These are phyloP conservation scores for Ochropleura leucogaster DNA, from an alignment of 2,888 invertebrate genomes.

Conservation along the genomic window DNA sequence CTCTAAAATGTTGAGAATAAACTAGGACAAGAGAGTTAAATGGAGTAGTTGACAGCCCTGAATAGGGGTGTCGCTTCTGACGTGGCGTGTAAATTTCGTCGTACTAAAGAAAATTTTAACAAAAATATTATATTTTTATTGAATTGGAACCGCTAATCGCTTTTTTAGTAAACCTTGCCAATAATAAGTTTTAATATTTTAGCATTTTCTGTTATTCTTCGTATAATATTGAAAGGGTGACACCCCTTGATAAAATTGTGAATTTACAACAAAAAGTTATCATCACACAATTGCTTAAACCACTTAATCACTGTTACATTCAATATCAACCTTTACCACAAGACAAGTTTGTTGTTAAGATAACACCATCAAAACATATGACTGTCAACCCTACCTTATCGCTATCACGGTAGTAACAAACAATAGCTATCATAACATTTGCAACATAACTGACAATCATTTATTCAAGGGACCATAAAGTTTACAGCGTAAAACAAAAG, in stretches of 20 bases:
- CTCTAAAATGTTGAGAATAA: conserved; percentile 44
- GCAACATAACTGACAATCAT: conserved; percentile 40
- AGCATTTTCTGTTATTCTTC: neutral
- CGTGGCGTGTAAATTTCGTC: neutral
- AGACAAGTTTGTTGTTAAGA: conserved; percentile 41
- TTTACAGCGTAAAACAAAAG: conserved; percentile 27
- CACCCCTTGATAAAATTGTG: neutral
- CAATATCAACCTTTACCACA: conserved; percentile 14
- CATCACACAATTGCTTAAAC: neutral
- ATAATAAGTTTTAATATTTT: neutral
- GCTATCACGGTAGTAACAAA: conserved; percentile 53
- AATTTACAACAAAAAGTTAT: neutral
- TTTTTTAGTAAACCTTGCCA: conserved; percentile 13
- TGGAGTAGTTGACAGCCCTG: conserved; percentile 24
- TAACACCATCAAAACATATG: conserved; percentile 29
- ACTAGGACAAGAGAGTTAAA: conserved; percentile 34
- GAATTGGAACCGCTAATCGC: conserved; percentile 1
- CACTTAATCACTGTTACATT: conserved; percentile 10
- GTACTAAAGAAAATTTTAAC: neutral
- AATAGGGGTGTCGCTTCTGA: conserved; percentile 27
- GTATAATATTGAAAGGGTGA: neutral
- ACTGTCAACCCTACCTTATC: conserved; percentile 53
- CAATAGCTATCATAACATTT: conserved; percentile 50
- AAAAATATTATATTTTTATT: neutral
- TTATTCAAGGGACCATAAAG: conserved; percentile 24